Evolutionary conservation across 2,888 invertebrate species (phyloP), one percentile per base, ranked within the genome.

Genomic region (Leptinotarsa tumamoca): DNA sequence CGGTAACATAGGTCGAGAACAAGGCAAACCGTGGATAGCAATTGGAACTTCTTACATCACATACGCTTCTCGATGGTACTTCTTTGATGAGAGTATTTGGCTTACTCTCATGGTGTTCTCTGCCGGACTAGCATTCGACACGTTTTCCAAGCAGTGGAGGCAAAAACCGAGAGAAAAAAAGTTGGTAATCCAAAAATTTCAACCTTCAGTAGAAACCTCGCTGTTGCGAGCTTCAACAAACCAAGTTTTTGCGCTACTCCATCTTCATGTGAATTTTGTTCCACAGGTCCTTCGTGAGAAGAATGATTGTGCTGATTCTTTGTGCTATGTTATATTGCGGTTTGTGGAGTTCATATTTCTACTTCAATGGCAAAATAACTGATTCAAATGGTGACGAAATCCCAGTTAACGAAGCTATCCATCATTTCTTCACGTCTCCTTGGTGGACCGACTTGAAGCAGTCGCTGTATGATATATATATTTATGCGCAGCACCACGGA

Each of bases 381-480:
- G 96, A 96, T 87, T 85, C 87, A 1, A 87, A 88, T 77, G 97
- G 97, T 0, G 96, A 97, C 79, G 94, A 95, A 85, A 93, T 97
- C 17, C 96, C 95, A 51, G 90, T 98, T 3, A 94, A 95, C 77
- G 97, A 97, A 86, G 97, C 97, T 0, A 83, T 98, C 0, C 92
- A 94, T 82, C 96, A 98, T 87, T 96, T 98, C 88, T 93, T 97
- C 83, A 96, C 95, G 5, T 96, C 96, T 4, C 96, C 96, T 80
- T 95, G 92, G 93, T 96, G 96, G 95, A 90, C 93, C n/a, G 95
- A 96, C 83, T 90, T 96, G 51, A 92, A 94, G 84, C 93, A 94
- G 84, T 92, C 92, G 7, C 85, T 97, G 0, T 87, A 90, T 18
- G 94, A 95, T 74, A 92, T 95, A 0, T 96, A 95, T 89, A 91